These are phyloP conservation scores for Archivesica marissinica DNA, from an alignment of 1,140 invertebrate genomes.

Conservation along the genomic window DNA sequence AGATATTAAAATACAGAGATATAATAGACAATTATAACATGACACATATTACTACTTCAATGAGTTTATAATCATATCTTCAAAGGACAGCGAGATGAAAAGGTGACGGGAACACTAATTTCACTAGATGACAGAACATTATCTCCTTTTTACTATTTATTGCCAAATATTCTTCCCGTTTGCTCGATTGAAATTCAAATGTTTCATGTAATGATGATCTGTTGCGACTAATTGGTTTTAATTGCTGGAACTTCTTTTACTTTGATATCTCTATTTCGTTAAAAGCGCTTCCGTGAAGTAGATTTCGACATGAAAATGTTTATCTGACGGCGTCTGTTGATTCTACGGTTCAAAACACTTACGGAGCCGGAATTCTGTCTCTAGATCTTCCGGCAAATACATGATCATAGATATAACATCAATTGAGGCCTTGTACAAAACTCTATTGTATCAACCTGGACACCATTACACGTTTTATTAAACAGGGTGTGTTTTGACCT, in stretches of 20 bases:
- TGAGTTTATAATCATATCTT: background rate
- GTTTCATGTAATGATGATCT: slow-evolving; percentile 7
- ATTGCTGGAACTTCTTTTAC: slow-evolving; percentile 6
- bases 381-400: background rate
- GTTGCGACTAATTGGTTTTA: slow-evolving; percentile 5
- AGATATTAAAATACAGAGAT: too few species aligned
- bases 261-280: slow-evolving; percentile 12
- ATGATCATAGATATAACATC: too few species aligned
- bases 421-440: too few species aligned
- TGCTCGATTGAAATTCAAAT: slow-evolving; percentile 1
- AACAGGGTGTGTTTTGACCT: too few species aligned
- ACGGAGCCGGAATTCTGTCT: background rate
- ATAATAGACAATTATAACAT: too few species aligned
- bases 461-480: too few species aligned
- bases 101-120: background rate
- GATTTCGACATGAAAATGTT: slow-evolving; percentile 13
- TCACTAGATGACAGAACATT: background rate
- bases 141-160: background rate
- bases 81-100: background rate
- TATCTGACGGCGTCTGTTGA: slow-evolving; percentile 1
- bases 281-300: background rate
- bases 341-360: slow-evolving; percentile 14
- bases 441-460: too few species aligned
- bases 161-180: background rate
- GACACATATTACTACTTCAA: background rate